Conservation (phyloP, 2,888 invertebrate genomes). For the Neocrepidodera transversa region DNA sequence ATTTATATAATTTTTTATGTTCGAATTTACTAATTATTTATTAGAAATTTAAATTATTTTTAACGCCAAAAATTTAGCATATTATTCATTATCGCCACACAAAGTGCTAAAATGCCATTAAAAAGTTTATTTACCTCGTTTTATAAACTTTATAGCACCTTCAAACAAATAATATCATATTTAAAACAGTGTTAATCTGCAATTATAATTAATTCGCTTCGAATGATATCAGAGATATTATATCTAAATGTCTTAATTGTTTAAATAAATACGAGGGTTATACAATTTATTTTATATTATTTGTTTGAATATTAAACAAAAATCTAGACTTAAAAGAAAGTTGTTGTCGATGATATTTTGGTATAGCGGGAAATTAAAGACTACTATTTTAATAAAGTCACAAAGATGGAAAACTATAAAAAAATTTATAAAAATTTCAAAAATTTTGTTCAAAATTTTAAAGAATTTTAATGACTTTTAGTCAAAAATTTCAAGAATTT, state of each 20-base stretch:
- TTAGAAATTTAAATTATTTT: constrained; percentile 2
- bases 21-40: constrained; percentile 6
- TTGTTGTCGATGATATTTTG: no score
- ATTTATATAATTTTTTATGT: no score
- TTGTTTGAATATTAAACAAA: no score
- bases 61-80: background rate
- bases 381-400: no score
- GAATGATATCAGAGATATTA: constrained; percentile 30
- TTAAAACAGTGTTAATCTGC: constrained; percentile 24
- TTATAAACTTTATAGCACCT: constrained; percentile 17
- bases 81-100: background rate
- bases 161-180: constrained; percentile 8
- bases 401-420: no score
- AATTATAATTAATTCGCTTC: constrained; percentile 26
- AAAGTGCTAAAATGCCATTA: constrained; percentile 5
- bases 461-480: no score
- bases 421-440: no score
- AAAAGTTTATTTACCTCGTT: constrained; percentile 23
- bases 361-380: no score
- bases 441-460: no score
- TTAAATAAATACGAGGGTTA: constrained; percentile 3
- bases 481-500: no score
- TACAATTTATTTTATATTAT: background rate
- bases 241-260: constrained; percentile 34
- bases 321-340: no score